Base-by-base conservation (phyloP, 2,113 vertebrate genomes). In the Neotragus pygmaeus region DNA sequence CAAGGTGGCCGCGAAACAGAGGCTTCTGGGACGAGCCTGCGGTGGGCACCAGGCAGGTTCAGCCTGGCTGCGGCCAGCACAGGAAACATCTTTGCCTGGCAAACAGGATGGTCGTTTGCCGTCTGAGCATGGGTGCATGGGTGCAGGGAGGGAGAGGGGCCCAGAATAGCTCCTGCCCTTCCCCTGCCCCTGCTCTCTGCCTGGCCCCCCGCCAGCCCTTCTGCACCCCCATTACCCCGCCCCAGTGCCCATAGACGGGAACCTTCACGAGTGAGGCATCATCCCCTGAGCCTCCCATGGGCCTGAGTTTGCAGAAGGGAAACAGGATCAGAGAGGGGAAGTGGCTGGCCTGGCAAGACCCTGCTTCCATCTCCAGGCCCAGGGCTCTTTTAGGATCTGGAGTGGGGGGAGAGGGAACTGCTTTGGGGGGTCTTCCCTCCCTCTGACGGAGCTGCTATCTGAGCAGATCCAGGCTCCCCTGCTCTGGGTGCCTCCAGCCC, bases 1-100 rank as follows among this genome's bases (percentile, higher is more conserved):
- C 36, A 12, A 43, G 88, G 85, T 3, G 49, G 83, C 55, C 2
- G 28, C 33, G 57, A 30, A 75, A 85, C 5, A 0, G 73, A 64
- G 91, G 58, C 91, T 90, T 62, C 88, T 94, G 97, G 89, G 88
- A 87, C 84, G 55, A 62, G 57, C 39, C 66, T 98, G 94, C 0
- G 91, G 95, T 60, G 70, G 57, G 94, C 57, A 15, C 55, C 0
- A 0, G 62, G 43, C 77, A 12, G 51, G 30, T 78, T 96, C 36
- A 30, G 81, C 27, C 58, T 33, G 28, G 87, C 83, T 62, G 85
- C 0, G 7, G 96, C 25, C 70, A 17, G 64, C 43, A 91, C 96
- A 97, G 98, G 96, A 97, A 98, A 96, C 96, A 95, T 78, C 96
- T 97, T 94, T 93, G 95, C 91, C 30, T 10, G 47, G 81, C 47